Evolutionary conservation across 2,113 vertebrate species (phyloP).

Genomic region (Bungarus multicinctus): DNA sequence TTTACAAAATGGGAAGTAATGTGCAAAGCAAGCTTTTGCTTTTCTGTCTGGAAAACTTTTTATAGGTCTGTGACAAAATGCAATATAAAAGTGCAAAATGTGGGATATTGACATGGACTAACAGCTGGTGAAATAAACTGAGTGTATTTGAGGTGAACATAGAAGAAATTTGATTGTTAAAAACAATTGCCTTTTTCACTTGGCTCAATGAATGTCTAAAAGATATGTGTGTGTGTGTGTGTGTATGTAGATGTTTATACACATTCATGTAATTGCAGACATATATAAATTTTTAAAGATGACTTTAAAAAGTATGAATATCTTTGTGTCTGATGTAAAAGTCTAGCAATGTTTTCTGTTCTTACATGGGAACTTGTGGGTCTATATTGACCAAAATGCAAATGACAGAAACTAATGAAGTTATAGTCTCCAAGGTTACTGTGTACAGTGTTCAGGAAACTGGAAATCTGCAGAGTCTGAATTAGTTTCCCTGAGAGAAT

Average conservation of each 20-base stretch:
- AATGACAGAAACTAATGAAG: neutral
- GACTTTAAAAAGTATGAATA: neutral
- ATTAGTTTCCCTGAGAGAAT: neutral
- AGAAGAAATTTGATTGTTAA: neutral
- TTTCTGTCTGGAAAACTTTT: constrained; percentile 3
- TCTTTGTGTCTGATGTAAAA: neutral
- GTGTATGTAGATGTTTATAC: neutral
- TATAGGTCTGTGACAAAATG: neutral
- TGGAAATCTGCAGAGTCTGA: neutral
- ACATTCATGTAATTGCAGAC: neutral
- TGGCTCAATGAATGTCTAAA: neutral
- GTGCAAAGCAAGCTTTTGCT: neutral
- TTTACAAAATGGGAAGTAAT: neutral
- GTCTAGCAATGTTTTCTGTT: neutral
- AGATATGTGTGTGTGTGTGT: neutral
- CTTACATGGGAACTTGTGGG: neutral
- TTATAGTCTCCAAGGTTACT: neutral
- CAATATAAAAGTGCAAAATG: neutral
- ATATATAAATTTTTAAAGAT: neutral
- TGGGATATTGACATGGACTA: neutral
- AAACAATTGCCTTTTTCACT: neutral
- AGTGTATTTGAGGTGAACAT: neutral
- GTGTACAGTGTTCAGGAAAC: neutral
- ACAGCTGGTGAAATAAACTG: neutral
- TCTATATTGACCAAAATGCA: neutral